Base-by-base conservation (phyloP, 2,113 vertebrate species). In the Caracal caracal region DNA sequence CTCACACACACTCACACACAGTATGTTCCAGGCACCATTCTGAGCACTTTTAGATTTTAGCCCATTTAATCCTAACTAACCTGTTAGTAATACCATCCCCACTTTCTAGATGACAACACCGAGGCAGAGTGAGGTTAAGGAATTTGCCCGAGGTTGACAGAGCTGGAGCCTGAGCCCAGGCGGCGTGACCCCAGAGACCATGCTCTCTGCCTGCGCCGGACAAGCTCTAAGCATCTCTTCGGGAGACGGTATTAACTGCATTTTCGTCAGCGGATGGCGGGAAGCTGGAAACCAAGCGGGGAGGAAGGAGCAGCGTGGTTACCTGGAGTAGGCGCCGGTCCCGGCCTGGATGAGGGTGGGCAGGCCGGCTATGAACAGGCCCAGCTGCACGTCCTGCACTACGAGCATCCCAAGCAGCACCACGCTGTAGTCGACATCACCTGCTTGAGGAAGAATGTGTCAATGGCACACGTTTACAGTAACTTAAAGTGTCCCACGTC, bases 351-450 rank as follows among this genome's bases (percentile, higher is more conserved):
- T 99, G 63, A 99, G 99, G 0, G 99, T 99, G 13, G 99, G 99
- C 99, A 99, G 99, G 93, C 99, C 96, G 0, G 99, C 99, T 1
- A 99, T 99, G 97, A 99, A 99, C 59, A 99, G 98, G 13, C 99
- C 99, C 35, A 99, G 99, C 98, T 99, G 99, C 94, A 99, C 99
- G 70, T 99, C 99, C 97, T 99, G 99, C 99, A 99, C 99, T 92
- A 99, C 99, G 80, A 99, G 98, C 99, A 99, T 99, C 61, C 99
- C 99, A 12, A 99, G 99, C 3, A 99, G 98, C 96, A 99, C 99
- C 0, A 99, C 99, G 83, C 99, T 99, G 98, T 99, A 99, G 95
- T 99, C 99, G 65, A 99, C 97, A 37, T 99, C 99, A 35, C 99
- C 99, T 99, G 98, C 47, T 66, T 30, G 56, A 90, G 68, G 73